These are phyloP conservation scores for Elephas maximus DNA, from an alignment of 2,113 vertebrate species.

Conservation along the genomic window DNA sequence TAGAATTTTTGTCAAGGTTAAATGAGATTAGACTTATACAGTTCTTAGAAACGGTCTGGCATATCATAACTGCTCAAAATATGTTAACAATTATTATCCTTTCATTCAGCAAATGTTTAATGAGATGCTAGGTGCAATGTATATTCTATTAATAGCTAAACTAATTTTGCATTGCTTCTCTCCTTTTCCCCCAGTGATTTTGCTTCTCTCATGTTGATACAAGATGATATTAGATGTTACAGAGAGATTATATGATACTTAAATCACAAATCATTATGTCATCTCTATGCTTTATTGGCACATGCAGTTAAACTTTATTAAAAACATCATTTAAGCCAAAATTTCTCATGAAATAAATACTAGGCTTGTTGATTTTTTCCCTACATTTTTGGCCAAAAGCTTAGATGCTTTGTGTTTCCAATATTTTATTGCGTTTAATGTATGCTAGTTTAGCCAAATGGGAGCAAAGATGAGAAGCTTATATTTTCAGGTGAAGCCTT, in stretches of 20 bases:
- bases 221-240: conserved; percentile 56
- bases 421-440: conserved; percentile 48
- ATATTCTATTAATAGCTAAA: conserved; percentile 1
- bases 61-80: neutral
- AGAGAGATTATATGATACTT: conserved; percentile 64
- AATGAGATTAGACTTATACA: neutral
- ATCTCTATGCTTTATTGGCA: conserved; percentile 75
- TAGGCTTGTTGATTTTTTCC: conserved; percentile 67
- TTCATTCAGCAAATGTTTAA: conserved; percentile 21
- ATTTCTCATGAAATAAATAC: conserved; percentile 72
- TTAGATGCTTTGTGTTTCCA: conserved; percentile 70
- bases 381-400: conserved; percentile 67
- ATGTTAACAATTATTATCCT: neutral
- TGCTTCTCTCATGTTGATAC: conserved; percentile 50
- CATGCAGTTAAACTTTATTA: conserved; percentile 74
- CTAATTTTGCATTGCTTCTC: conserved; percentile 19
- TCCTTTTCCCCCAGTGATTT: neutral
- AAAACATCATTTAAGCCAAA: conserved; percentile 80
- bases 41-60: neutral
- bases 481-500: conserved; percentile 30
- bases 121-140: neutral
- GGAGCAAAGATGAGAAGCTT: conserved; percentile 18
- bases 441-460: conserved; percentile 36
- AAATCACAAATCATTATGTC: conserved; percentile 78
- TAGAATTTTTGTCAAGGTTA: conserved; percentile 1